Base-by-base conservation (phyloP, 2,113 vertebrate species). In the Pionites leucogaster region DNA sequence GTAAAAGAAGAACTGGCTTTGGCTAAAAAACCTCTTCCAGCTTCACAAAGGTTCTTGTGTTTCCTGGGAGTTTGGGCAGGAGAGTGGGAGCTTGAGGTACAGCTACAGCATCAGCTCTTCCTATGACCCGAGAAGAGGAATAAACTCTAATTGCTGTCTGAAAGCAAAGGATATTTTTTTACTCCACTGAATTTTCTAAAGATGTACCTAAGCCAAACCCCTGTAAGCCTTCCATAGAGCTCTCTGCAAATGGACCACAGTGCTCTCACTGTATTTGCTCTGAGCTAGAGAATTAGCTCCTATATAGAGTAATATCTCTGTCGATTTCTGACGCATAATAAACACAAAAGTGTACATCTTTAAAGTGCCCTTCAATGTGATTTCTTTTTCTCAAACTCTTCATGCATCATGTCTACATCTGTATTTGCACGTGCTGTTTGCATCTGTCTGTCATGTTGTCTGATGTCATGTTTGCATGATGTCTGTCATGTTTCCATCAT, bases 341-440 rank as follows among this genome's bases (percentile, higher is more conserved):
- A 67, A 86, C 1, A 24, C 70, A 35, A 65, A 53, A 87, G 22
- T 39, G 77, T 49, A 3, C 96, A 96, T 97, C 96, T 97, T 97
- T 97, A 97, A 96, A 97, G 96, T 78, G 76, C 39, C 86, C 39
- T 76, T 18, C 10, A 25, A 18, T 62, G 65, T 77, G 29, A 3
- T 92, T 72, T 18, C 11, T 47, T 29, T 31, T 37, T 6, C 42
- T 41, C 52, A 3, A 28, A 18, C 74, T 37, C 22, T 28, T 23
- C 71, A 69, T 69, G 7, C 92, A 28, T 95, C 82, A 17, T 84
- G 68, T 50, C 7, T 55, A 20, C 31, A 6, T 33, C 42, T 90
- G 88, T 71, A 27, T 49, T 69, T 50, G 17, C 63, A 17, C 3
- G 12, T 90, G 86, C 78, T 44, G 6, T 91, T 44, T 70, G 60